A percentile compares a stretch with the other conserved stretches of the same genome.
phyloP scores from a whole-genome alignment of 2,113 vertebrate genomes.

The Equus quagga region DNA sequence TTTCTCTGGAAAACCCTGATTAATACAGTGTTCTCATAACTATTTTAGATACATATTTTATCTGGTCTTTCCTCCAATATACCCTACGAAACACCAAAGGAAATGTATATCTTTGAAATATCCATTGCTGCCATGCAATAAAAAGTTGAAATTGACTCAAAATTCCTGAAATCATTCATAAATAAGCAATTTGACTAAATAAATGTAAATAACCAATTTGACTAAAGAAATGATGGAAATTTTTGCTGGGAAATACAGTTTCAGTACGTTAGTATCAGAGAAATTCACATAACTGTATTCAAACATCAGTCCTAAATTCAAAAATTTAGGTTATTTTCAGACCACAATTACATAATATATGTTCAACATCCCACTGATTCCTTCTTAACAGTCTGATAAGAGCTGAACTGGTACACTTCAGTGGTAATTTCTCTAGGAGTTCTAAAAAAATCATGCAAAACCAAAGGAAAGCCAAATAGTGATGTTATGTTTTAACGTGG shows the following conservation, averaged over 20 bases:
- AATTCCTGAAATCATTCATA: slow-evolving; percentile 52
- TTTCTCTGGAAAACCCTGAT: neutral
- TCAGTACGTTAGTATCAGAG: slow-evolving; percentile 33
- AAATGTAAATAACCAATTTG: neutral
- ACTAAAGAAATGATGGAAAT: slow-evolving; percentile 14
- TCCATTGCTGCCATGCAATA: neutral
- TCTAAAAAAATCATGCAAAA: slow-evolving; percentile 17
- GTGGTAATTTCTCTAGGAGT: slow-evolving; percentile 24
- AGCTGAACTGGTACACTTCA: neutral
- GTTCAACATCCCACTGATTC: slow-evolving; percentile 50
- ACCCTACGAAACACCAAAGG: neutral
- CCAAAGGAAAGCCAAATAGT: slow-evolving; percentile 28
- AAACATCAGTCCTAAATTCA: neutral
- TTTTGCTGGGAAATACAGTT: neutral
- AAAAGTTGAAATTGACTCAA: slow-evolving; percentile 37
- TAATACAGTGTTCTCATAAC: neutral
- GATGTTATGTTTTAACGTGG: neutral
- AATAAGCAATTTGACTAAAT: neutral
- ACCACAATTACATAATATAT: neutral
- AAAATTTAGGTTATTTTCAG: slow-evolving; percentile 38
- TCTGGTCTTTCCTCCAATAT: neutral
- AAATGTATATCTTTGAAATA: slow-evolving; percentile 35
- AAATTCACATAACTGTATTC: neutral
- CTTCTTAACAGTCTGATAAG: slow-evolving; percentile 14
- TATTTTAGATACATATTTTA: neutral